Percentiles rank a stretch among this genome's conserved stretches.
phyloP scores from a whole-genome alignment of 2,113 vertebrate species.

The Struthidea cinerea region DNA sequence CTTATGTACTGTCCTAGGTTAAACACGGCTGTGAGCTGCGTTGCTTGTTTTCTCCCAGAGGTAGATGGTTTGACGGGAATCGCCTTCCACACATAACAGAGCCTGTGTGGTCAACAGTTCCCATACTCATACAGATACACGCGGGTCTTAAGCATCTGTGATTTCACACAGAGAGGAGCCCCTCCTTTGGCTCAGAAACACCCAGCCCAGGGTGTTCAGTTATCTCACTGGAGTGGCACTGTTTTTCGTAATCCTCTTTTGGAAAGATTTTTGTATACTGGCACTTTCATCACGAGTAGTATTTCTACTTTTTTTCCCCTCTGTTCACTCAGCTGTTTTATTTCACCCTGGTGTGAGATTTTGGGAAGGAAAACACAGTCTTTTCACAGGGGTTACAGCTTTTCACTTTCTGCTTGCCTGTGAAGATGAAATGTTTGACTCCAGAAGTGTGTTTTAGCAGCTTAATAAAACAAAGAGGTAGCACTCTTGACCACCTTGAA shows the following conservation, averaged over 20 bases:
- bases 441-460: background rate
- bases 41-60: background rate
- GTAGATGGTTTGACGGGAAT: background rate
- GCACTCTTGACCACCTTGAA: background rate
- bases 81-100: background rate
- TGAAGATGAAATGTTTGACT: background rate
- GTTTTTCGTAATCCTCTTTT: background rate
- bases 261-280: background rate
- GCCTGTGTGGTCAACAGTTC: background rate
- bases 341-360: background rate
- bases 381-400: background rate
- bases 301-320: background rate
- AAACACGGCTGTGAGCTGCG: background rate
- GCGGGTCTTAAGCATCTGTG: accelerated
- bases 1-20: background rate
- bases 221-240: background rate
- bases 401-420: background rate
- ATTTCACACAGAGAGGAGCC: background rate
- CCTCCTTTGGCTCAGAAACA: background rate
- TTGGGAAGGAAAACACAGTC: background rate
- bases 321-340: background rate
- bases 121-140: background rate
- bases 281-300: background rate
- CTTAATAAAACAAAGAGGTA: background rate
- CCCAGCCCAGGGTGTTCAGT: background rate